Base-by-base conservation (phyloP, 2,113 vertebrate species). In the Ctenomys sociabilis region DNA sequence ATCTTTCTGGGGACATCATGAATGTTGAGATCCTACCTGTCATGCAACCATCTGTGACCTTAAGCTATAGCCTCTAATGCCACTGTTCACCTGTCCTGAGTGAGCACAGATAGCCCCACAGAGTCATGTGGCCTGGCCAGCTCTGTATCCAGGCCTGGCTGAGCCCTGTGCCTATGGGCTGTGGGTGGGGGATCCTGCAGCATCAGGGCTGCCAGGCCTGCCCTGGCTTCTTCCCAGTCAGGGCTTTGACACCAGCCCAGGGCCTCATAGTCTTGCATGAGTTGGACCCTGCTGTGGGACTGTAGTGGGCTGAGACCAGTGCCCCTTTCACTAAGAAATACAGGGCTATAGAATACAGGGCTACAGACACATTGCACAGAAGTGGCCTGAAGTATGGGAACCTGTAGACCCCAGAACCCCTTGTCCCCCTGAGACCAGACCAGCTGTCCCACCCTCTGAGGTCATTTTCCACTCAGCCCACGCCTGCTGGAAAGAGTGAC, bases 391-490 rank as follows among this genome's bases (percentile, higher is more conserved):
- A 28, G 83, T 16, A 3, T 73, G 83, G 93, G 82, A 84, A 90
- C n/a, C 37, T 70, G 22, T 45, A 4, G 73, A 81, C 94, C 64
- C 82, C 7, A 5, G 59, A 75, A 85, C 26, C 75, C 37, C 68
- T 49, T n/a, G 54, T 57, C 72, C 52, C 68, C 93, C 75, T 35
- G 32, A n/a, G 91, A 83, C 93, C 77, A 78, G 72, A 66, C 90
- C 0, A 0, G 59, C 52, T 12, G 3, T 95, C 86, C 86, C 73
- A 16, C 94, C 92, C 94, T 84, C 93, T 97, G 95, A 97, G 87
- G 95, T 96, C 94, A 97, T 91, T 96, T 92, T 93, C 96, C 72
- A 64, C 59, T 90, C n/a, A 0, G 88, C 90, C 96, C 93, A 94
- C 54, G 21, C 84, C 88, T 37, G 1, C 85, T 95, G 94, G 92